Evolutionary conservation across 2,888 invertebrate species (phyloP).

Genomic region (Platycnemis pennipes): DNA sequence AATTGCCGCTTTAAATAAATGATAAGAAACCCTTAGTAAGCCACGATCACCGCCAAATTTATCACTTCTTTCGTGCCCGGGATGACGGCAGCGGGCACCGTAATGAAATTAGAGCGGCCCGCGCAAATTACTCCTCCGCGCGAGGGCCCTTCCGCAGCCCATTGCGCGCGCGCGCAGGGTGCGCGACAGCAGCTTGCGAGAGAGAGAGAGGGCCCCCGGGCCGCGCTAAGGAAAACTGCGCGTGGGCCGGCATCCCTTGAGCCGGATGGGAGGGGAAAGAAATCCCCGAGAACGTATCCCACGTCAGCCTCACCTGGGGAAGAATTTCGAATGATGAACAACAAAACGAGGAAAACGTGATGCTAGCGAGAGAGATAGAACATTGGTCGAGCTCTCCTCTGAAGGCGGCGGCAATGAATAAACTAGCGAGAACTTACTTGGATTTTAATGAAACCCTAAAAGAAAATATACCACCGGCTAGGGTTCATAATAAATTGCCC

Average conservation of each 20-base stretch:
- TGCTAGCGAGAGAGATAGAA: neutral
- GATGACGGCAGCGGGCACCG: too few species aligned
- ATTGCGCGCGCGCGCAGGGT: neutral
- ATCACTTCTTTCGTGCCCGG: too few species aligned
- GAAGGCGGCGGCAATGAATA: conserved; percentile 10
- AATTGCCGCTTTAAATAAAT: too few species aligned
- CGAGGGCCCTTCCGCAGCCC: too few species aligned
- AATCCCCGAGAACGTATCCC: neutral
- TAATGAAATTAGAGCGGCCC: too few species aligned
- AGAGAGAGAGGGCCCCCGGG: neutral
- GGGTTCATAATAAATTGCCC: conserved; percentile 21
- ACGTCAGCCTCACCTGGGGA: neutral
- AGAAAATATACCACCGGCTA: neutral
- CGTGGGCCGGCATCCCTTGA: neutral
- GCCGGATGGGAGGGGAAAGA: neutral
- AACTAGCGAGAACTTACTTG: conserved; percentile 24
- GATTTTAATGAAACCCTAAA: conserved; percentile 52
- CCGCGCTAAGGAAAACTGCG: neutral
- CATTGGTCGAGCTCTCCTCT: neutral
- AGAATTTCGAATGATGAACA: conserved; percentile 21
- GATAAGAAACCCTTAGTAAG: too few species aligned
- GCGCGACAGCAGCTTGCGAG: neutral
- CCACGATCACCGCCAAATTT: too few species aligned
- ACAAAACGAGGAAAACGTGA: conserved; percentile 7
- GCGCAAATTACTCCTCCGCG: too few species aligned